Base-by-base conservation (phyloP, 2,888 invertebrate species). In the Drosophila stalkeri region DNA sequence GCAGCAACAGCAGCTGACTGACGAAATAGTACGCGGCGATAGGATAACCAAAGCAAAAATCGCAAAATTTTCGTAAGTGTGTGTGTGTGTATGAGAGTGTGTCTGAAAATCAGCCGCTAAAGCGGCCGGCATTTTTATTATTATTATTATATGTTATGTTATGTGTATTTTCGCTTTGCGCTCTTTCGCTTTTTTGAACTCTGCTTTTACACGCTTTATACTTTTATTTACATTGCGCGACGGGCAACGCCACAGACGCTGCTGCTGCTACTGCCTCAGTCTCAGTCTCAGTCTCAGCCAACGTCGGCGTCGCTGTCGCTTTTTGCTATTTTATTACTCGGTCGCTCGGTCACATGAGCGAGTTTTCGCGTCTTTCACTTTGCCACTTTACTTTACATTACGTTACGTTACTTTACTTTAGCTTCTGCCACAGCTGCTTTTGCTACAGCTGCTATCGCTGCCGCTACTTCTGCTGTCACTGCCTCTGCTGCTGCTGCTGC, bases 341-440 rank as follows among this genome's bases (percentile, higher is more conserved):
- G 84, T 87, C 80, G 80, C 80, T 86, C 78, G 89, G 91, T 90
- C 89, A 89, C 80, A 90, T 89, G 89, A 89, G 81, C 68, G 73
- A 65, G 52, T 77, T 80, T 67, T 70, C 68, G 66, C 72, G 72
- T 69, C 80, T 81, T 74, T 75, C 56, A 72, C 72, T 80, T 77
- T 81, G 68, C 69, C 51, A 60, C 63, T 80, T 69, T 69, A 54
- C 71, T 86, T 72, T 67, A 65, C 72, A 61, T 72, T 61, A 64
- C 68, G 70, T 69, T 79, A 72, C 65, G 70, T 69, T 79, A 72
- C 65, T 51, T 70, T 72, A 68, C 63, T 51, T 78, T 64, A 47
- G 63, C 62, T 55, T 35, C 68, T 16, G 52, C 59, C 46, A 23
- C 46, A 68, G 70, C 59, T 51, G 16, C 59, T 69, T 27, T 11